Evolutionary conservation across 2,888 invertebrate genomes (phyloP), one percentile per base, ranked within the genome.

Genomic region (Bembecia ichneumoniformis): DNA sequence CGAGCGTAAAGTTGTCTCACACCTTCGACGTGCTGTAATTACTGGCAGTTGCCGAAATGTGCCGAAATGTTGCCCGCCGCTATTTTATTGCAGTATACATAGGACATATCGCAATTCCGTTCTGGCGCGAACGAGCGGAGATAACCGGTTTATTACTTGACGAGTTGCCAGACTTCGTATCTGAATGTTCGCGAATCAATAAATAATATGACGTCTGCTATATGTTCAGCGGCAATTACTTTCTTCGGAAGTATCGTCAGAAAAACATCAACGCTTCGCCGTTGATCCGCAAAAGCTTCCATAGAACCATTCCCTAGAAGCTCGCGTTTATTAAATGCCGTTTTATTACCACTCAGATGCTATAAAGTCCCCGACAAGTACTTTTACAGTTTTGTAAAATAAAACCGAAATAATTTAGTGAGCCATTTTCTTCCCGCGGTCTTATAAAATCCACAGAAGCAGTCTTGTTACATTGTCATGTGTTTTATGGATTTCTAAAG

Each of bases 81-180:
- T 62, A 63, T 77, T 79, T 77, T 76, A 75, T 70, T 71, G 67
- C 64, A 65, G 58, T 58, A n/a, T n/a, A 61, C 56, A 61, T 58
- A 60, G 63, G 56, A 66, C 73, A 67, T 75, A 78, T 79, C 78
- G 68, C 65, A 60, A 66, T 74, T 75, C 73, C 76, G 71, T 72
- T 74, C 65, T 66, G 68, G 67, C 63, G 71, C 66, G 74, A 82
- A 82, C 78, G 81, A 78, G 73, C 69, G 56, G 51, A 74, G 82
- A 83, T 83, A 82, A 72, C 76, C 68, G 68, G 69, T 77, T 81
- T 82, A 82, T 77, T 72, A 63, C 79, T 73, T 77, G 77, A 77
- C 74, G 75, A 72, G 68, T 64, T 77, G 81, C 76, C 78, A 78
- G 71, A 54, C 58, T 60, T 59, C 57, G 61, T 59, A 61, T 57